phyloP scores from a whole-genome alignment of 1,140 invertebrate genomes.

The Thrips palmi region DNA sequence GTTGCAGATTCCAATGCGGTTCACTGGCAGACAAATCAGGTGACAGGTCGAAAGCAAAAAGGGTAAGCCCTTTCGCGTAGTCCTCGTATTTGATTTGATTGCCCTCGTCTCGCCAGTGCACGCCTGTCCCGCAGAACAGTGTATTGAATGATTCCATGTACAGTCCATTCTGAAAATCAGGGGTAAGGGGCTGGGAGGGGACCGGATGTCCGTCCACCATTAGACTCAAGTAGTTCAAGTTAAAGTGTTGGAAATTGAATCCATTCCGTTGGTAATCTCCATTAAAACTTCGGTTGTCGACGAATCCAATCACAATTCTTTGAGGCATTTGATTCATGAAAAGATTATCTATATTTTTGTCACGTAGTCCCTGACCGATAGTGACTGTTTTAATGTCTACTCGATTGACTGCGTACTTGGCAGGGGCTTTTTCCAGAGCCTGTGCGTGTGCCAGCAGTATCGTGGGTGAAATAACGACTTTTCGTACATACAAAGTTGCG shows the following conservation, averaged over 20 bases:
- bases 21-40: conserved; percentile 21
- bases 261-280: conserved; percentile 7
- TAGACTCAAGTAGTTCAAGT: conserved; percentile 18
- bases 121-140: conserved; percentile 21
- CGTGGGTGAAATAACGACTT: conserved; percentile 19
- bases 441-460: conserved; percentile 21
- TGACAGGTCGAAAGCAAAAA: conserved; percentile 20
- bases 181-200: conserved; percentile 15
- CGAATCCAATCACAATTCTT: conserved; percentile 12
- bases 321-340: conserved; percentile 13
- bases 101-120: conserved; percentile 18
- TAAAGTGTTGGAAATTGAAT: conserved; percentile 12
- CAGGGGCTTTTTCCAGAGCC: conserved; percentile 19
- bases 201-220: conserved; percentile 20
- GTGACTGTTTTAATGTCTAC: conserved; percentile 22
- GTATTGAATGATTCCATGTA: conserved; percentile 20
- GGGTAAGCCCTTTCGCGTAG: conserved; percentile 16
- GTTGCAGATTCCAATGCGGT: conserved; percentile 21
- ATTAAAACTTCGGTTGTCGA: conserved; percentile 11
- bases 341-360: conserved; percentile 21
- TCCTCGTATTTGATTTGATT: conserved; percentile 15
- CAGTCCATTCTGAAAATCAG: conserved; percentile 11
- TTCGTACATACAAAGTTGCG: conserved; percentile 20
- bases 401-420: conserved; percentile 23
- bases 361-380: conserved; percentile 18